phyloP scores from a whole-genome alignment of 2,888 invertebrate genomes.

The Epinotia nisella region DNA sequence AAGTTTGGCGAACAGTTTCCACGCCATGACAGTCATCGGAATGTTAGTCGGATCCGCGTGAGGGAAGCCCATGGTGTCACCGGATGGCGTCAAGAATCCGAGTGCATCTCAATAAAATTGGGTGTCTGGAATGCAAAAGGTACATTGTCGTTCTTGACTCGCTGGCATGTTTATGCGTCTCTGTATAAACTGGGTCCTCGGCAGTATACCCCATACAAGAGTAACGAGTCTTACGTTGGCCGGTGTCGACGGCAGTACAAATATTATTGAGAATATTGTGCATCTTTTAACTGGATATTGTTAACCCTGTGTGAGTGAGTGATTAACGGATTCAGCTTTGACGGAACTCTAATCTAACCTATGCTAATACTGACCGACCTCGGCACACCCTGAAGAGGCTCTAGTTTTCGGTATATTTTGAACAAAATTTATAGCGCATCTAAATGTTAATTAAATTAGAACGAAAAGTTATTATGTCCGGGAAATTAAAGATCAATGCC shows the following conservation, averaged over 20 bases:
- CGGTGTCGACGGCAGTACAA: conserved; percentile 65
- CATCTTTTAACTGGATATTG: conserved; percentile 18
- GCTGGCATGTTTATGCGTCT: conserved; percentile 62
- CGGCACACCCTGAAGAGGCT: conserved; percentile 74
- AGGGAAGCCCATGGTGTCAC: conserved; percentile 41
- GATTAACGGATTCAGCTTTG: conserved; percentile 55
- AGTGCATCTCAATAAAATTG: conserved; percentile 49
- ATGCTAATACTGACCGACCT: conserved; percentile 76
- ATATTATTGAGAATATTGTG: conserved; percentile 18
- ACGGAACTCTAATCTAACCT: conserved; percentile 64
- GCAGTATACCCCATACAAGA: conserved; percentile 66
- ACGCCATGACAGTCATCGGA: conserved; percentile 21
- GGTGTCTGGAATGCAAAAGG: conserved; percentile 59
- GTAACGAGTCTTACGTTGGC: conserved; percentile 69
- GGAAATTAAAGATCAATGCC: conserved; percentile 67
- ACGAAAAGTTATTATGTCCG: conserved; percentile 64
- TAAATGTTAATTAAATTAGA: conserved; percentile 80
- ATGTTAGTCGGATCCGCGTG: conserved; percentile 26
- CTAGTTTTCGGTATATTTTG: conserved; percentile 75
- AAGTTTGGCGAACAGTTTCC: background rate
- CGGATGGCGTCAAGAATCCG: conserved; percentile 40
- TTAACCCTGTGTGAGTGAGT: conserved; percentile 47
- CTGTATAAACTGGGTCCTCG: conserved; percentile 66
- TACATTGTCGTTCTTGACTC: conserved; percentile 66
- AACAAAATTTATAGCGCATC: conserved; percentile 74